Base-by-base conservation (phyloP, 2,888 invertebrate genomes). In the Epicampocera succincta region DNA sequence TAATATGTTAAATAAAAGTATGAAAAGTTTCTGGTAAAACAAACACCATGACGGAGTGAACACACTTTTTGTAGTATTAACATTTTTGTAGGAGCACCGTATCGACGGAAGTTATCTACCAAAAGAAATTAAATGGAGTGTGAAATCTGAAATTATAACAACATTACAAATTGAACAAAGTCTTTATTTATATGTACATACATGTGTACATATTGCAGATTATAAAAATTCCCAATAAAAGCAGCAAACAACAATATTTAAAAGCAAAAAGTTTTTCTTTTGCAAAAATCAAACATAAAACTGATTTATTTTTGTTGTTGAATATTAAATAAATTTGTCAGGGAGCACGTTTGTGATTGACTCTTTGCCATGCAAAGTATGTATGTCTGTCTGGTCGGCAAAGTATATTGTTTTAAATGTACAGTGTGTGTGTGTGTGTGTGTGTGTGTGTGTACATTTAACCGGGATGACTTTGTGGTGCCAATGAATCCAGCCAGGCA, bases 51-150 rank as follows among this genome's bases (percentile, higher is more conserved):
- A 42, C 42, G 13, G 25, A 58, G 2, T 42, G 1, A n/a, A 6
- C 17, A 33, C 33, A n/a, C n/a, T 1, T 3, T 48, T 48, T 19
- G 11, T 40, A 3, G 1, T 42, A 40, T 40, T 13, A 54, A 6
- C 17, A 4, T 72, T 17, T 46, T 42, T 60, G 29, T 9, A 15
- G 44, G 19, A 33, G 38, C 54, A 12, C 50, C 52, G 50, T 48
- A 63, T 72, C 50, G 72, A 61, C 68, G 79, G 79, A 74, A 74
- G 73, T 72, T 65, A 72, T 78, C 72, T 58, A 58, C 65, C 65
- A 78, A 66, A 79, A 80, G 63, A 80, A 80, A 80, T 80, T 58
- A 73, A 79, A 79, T 79, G 78, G 78, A 79, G 72, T 79, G 78
- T 72, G 71, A 79, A 79, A 79, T 79, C 73, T 79, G 60, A 79